Evolutionary conservation across 92 coral and sea anemone species (phyloP).

Genomic region (Heliopora coerulea): DNA sequence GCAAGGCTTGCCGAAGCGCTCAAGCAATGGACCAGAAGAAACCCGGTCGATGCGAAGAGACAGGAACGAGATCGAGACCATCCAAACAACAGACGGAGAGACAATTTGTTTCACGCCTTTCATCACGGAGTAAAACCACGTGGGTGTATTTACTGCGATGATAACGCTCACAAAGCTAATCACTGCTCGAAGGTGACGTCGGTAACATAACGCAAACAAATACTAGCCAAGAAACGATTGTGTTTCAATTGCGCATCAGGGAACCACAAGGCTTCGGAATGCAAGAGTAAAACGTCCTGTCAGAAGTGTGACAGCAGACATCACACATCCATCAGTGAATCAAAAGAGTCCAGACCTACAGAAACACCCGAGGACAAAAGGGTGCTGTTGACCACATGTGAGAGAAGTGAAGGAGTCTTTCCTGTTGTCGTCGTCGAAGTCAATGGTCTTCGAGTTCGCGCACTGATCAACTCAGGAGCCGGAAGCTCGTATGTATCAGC

Average conservation of each 20-base stretch:
- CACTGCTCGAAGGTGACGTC: conserved; percentile 39
- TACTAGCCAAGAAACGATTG: conserved; percentile 48
- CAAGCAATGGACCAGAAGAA: conserved; percentile 46
- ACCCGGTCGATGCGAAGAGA: conserved; percentile 37
- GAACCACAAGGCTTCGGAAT: conserved; percentile 40
- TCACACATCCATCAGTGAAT: conserved; percentile 53
- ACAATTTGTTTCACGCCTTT: conserved; percentile 39
- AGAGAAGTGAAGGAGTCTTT: conserved; percentile 37
- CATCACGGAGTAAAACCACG: conserved; percentile 32
- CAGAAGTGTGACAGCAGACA: conserved; percentile 49
- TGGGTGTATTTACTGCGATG: conserved; percentile 50
- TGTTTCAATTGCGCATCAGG: conserved; percentile 65
- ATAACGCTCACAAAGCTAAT: conserved; percentile 42
- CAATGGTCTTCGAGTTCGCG: conserved; percentile 36
- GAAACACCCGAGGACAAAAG: conserved; percentile 28
- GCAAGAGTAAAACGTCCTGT: conserved; percentile 52
- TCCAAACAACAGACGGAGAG: neutral
- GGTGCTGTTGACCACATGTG: conserved; percentile 30
- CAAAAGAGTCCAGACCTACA: conserved; percentile 10
- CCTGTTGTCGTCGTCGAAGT: conserved; percentile 42
- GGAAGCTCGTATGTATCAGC: conserved; percentile 47
- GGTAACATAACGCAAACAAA: conserved; percentile 47
- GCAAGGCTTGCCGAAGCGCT: conserved; percentile 43
- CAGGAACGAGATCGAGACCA: conserved; percentile 25
- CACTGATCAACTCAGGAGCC: conserved; percentile 49